phyloP scores from a whole-genome alignment of 2,797 vertebrate genomes.

The Pangasius sanitwongsei region DNA sequence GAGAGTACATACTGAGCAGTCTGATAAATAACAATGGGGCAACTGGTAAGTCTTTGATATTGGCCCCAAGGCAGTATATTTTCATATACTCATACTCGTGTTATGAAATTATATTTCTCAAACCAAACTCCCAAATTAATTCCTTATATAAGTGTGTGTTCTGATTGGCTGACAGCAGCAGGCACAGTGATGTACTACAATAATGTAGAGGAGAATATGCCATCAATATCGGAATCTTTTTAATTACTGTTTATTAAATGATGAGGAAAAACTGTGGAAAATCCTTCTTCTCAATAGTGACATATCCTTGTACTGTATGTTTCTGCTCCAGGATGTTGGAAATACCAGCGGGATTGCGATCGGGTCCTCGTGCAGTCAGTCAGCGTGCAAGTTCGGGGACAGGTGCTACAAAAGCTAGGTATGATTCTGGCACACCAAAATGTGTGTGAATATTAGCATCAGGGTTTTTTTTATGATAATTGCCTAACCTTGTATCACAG shows the following conservation, averaged over 20 bases:
- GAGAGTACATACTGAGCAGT: slow-evolving; percentile 90
- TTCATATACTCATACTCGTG: neutral
- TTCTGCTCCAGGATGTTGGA: slow-evolving; percentile 81
- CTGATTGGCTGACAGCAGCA: neutral
- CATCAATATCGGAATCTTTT: no score
- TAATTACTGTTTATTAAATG: neutral
- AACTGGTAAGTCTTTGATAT: slow-evolving; percentile 75
- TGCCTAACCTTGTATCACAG: neutral
- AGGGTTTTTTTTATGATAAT: neutral
- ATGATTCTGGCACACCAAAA: neutral
- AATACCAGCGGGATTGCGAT: slow-evolving; percentile 82
- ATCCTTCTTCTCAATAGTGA: neutral
- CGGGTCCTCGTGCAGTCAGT: slow-evolving; percentile 87
- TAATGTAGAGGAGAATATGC: neutral
- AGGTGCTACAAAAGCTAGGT: slow-evolving; percentile 94
- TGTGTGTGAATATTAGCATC: neutral
- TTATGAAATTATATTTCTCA: slow-evolving; percentile 1
- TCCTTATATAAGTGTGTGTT: neutral
- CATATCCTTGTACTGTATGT: neutral
- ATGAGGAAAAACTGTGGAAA: neutral
- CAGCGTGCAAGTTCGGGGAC: slow-evolving; percentile 90
- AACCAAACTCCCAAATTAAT: neutral
- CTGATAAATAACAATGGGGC: slow-evolving; percentile 83
- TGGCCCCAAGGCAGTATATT: neutral
- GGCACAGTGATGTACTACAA: neutral